Conservation (phyloP, 2,888 invertebrate genomes). For the Synanthedon vespiformis region DNA sequence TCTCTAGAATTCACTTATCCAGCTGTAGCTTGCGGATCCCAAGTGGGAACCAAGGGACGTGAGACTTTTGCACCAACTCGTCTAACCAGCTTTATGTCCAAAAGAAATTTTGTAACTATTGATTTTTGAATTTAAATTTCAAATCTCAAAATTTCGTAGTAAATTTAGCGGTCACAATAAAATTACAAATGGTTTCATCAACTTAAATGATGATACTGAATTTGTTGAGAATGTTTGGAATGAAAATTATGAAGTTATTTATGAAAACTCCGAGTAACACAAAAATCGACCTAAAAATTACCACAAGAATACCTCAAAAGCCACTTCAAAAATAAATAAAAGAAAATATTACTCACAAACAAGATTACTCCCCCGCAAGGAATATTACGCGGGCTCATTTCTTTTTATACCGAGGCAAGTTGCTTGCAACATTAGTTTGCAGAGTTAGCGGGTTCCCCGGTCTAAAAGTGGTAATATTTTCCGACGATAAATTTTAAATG, state of each 20-base stretch:
- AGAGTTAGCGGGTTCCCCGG: constrained; percentile 35
- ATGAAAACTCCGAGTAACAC: background rate
- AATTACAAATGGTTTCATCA: too few relatives aligned
- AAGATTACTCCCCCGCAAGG: constrained; percentile 31
- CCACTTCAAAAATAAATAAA: constrained; percentile 1
- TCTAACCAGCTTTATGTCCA: constrained; percentile 23
- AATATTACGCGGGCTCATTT: constrained; percentile 33
- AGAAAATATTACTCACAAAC: constrained; percentile 24
- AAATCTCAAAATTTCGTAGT: too few relatives aligned
- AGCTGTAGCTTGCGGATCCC: constrained; percentile 17
- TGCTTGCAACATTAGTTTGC: constrained; percentile 47
- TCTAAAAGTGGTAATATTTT: constrained; percentile 54
- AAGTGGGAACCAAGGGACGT: constrained; percentile 28
- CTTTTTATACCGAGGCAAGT: constrained; percentile 38
- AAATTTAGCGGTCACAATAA: too few relatives aligned
- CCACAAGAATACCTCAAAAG: background rate
- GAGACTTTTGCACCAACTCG: constrained; percentile 27
- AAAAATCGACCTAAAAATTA: background rate
- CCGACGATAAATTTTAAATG: constrained; percentile 58
- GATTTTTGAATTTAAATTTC: background rate
- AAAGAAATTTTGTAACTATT: constrained; percentile 4
- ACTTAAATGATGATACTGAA: too few relatives aligned
- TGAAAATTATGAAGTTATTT: background rate
- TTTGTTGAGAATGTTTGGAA: too few relatives aligned
- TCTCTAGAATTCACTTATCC: constrained; percentile 47